Conservation (phyloP, 2,888 invertebrate species). For the Lepeophtheirus nordmannii region DNA sequence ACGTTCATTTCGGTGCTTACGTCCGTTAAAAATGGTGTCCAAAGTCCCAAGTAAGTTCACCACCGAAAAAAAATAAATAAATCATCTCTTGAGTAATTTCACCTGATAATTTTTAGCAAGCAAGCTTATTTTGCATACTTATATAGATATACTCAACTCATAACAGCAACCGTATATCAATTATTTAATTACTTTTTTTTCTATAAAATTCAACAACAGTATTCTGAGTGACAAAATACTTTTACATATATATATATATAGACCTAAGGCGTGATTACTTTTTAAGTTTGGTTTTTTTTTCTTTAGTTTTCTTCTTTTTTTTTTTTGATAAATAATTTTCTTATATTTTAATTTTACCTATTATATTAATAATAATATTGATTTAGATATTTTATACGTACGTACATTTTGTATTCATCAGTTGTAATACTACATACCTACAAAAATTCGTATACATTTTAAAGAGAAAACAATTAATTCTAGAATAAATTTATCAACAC, state of each 20-base stretch:
- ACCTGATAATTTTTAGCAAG: no score
- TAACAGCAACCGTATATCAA: neutral
- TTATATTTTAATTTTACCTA: neutral
- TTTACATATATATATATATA: neutral
- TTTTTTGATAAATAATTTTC: no score
- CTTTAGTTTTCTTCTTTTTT: neutral
- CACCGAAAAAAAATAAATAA: neutral
- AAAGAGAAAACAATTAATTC: no score
- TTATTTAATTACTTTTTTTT: no score
- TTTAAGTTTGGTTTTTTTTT: neutral
- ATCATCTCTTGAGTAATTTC: neutral
- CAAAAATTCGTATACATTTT: no score
- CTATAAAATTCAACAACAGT: neutral
- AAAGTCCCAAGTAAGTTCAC: constrained; percentile 94
- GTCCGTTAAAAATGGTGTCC: constrained; percentile 99
- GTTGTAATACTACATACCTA: no score
- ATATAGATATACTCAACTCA: no score
- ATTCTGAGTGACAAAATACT: constrained; percentile 9
- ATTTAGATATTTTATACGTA: no score
- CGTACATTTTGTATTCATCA: no score
- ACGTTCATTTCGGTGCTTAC: constrained; percentile 96
- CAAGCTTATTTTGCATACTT: no score
- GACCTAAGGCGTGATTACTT: neutral
- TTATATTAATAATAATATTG: neutral
- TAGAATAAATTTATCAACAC: no score